Conservation (phyloP, 2,888 invertebrate species). For the Pterobdella sp. region DNA sequence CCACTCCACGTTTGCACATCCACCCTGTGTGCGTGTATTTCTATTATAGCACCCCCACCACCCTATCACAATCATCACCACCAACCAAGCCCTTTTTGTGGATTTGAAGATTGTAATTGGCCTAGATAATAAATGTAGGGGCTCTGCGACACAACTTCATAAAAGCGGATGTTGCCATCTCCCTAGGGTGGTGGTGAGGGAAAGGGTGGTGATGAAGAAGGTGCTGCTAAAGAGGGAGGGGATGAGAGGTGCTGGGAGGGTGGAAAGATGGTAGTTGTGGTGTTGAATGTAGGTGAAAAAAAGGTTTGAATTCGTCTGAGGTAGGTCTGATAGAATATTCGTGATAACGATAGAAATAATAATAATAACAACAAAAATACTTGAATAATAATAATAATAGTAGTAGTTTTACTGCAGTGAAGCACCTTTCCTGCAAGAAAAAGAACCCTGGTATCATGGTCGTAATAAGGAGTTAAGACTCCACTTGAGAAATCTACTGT, state of each 20-base stretch:
- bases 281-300: background rate
- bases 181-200: slow-evolving; percentile 56
- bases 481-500: slow-evolving; percentile 67
- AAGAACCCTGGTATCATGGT: slow-evolving; percentile 87
- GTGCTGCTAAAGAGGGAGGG: background rate
- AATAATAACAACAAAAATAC: no score
- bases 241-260: background rate
- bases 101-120: slow-evolving; percentile 93
- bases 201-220: background rate
- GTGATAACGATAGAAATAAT: no score
- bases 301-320: background rate
- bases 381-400: no score
- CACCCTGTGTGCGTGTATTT: slow-evolving; percentile 56
- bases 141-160: slow-evolving; percentile 82
- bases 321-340: no score
- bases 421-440: slow-evolving; percentile 80
- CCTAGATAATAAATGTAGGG: slow-evolving; percentile 93
- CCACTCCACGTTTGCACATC: slow-evolving; percentile 96
- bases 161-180: slow-evolving; percentile 91
- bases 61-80: slow-evolving; percentile 17
- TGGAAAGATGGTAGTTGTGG: background rate
- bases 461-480: slow-evolving; percentile 94
- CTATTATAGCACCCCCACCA: background rate
- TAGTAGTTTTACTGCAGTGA: background rate
- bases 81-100: slow-evolving; percentile 70